Percentiles rank a stretch among this genome's conserved stretches.
These are phyloP conservation scores for Caenorhabditis sp. DNA, from an alignment of 2,888 invertebrate genomes.

Conservation along the genomic window DNA sequence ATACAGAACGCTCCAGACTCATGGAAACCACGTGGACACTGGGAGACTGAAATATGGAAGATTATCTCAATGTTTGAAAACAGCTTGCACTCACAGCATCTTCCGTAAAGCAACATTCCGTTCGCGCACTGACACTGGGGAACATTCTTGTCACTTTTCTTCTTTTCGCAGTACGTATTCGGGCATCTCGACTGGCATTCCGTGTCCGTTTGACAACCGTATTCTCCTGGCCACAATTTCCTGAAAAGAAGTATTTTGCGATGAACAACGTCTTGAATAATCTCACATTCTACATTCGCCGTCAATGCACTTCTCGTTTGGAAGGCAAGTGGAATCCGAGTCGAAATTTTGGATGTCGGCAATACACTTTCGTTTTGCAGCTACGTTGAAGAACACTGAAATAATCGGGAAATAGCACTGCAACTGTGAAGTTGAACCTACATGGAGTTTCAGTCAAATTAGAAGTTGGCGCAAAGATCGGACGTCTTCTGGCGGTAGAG, in stretches of 20 bases:
- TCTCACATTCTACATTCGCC: slow-evolving; percentile 75
- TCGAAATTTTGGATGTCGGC: slow-evolving; percentile 64
- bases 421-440: slow-evolving; percentile 14
- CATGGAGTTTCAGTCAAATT: slow-evolving; percentile 69
- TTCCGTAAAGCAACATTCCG: slow-evolving; percentile 75
- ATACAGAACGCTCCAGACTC: slow-evolving; percentile 74
- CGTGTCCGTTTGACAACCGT: slow-evolving; percentile 72
- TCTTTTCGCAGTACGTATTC: slow-evolving; percentile 75
- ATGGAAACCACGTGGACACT: slow-evolving; percentile 74
- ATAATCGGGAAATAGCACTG: not conserved
- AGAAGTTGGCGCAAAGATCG: slow-evolving; percentile 72
- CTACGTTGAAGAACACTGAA: slow-evolving; percentile 78
- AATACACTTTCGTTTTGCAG: slow-evolving; percentile 67
- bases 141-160: slow-evolving; percentile 71
- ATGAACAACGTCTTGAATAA: not conserved
- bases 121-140: slow-evolving; percentile 76
- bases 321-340: slow-evolving; percentile 76
- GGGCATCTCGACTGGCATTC: slow-evolving; percentile 75
- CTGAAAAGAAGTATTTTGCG: slow-evolving; percentile 52
- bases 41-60: slow-evolving; percentile 67
- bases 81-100: slow-evolving; percentile 71
- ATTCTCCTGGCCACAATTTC: slow-evolving; percentile 78
- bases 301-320: slow-evolving; percentile 77
- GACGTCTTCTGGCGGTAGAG: slow-evolving; percentile 73
- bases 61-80: not conserved